Evolutionary conservation across 1,140 invertebrate genomes (phyloP).

Genomic region (Brachionus manjavacas): DNA sequence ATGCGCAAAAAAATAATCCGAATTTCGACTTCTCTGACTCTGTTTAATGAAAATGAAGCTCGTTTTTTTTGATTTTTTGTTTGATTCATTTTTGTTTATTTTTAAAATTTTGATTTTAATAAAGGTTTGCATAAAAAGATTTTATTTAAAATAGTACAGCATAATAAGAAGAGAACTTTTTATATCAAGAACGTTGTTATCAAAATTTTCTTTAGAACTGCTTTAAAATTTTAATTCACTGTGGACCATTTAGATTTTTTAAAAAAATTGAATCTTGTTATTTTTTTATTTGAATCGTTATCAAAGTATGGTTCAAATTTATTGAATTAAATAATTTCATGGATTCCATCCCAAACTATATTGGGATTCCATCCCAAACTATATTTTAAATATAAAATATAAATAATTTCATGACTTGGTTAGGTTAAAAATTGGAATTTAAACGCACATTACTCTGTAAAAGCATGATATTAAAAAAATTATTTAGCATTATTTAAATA

Average conservation of each 20-base stretch:
- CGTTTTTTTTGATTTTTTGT: background rate
- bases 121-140: background rate
- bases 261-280: background rate
- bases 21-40: background rate
- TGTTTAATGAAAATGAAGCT: background rate
- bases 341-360: no score
- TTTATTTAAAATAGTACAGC: background rate
- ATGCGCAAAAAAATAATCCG: conserved; percentile 43
- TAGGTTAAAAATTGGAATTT: background rate
- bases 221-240: background rate
- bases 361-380: no score
- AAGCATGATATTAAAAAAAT: background rate
- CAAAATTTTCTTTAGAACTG: background rate
- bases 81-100: background rate
- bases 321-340: background rate
- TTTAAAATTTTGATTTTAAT: background rate
- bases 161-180: background rate
- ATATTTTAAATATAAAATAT: no score
- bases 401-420: background rate
- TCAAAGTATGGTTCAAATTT: background rate
- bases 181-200: background rate
- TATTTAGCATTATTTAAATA: background rate
- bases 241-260: background rate
- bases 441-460: background rate
- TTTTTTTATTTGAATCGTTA: background rate